Conservation (phyloP, 2,888 invertebrate genomes). For the Parnassius smintheus region DNA sequence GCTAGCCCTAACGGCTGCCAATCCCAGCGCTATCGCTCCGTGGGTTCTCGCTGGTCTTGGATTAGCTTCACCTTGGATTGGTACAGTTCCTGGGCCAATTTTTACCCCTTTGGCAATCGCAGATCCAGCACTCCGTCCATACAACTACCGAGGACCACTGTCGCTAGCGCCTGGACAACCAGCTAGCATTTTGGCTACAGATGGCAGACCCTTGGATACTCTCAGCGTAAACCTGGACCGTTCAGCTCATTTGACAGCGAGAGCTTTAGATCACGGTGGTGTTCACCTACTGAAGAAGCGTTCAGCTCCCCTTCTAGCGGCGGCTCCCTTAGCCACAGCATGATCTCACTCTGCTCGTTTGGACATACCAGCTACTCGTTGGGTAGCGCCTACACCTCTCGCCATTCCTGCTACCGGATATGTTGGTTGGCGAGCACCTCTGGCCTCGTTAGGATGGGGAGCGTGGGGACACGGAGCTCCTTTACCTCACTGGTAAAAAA, state of each 20-base stretch:
- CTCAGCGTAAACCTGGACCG: conserved; percentile 71
- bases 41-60: conserved; percentile 32
- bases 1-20: conserved; percentile 78
- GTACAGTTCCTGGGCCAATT: conserved; percentile 43
- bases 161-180: too few relatives aligned
- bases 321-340: conserved; percentile 32
- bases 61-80: conserved; percentile 46
- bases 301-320: conserved; percentile 39
- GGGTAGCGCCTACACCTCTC: conserved; percentile 37
- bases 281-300: conserved; percentile 56
- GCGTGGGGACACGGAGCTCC: conserved; percentile 38
- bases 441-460: conserved; percentile 36
- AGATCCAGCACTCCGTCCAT: conserved; percentile 53
- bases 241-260: conserved; percentile 43
- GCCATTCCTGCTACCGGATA: conserved; percentile 43
- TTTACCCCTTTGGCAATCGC: conserved; percentile 33
- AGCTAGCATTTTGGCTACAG: conserved; percentile 47
- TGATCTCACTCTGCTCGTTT: conserved; percentile 30
- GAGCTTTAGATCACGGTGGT: conserved; percentile 46
- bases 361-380: conserved; percentile 36
- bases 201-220: conserved; percentile 73
- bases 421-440: conserved; percentile 39
- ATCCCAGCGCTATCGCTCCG: conserved; percentile 45
- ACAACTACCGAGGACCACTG: conserved; percentile 33
- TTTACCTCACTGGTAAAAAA: conserved; percentile 53